Evolutionary conservation across 2,888 invertebrate species (phyloP).

Genomic region (Heteromyza rotundicornis): DNA sequence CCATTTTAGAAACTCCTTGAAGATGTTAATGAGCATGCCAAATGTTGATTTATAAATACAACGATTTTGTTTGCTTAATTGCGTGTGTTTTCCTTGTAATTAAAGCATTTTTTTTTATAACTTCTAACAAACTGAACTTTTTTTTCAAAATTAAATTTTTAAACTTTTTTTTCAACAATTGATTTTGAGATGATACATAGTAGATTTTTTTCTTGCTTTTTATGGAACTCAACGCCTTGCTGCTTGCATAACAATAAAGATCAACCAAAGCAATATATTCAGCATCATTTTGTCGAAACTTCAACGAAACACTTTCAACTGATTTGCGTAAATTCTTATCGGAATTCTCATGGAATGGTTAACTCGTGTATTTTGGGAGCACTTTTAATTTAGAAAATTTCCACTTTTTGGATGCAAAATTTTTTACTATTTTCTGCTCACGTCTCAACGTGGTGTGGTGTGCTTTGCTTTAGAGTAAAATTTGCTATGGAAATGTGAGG

Average conservation of each 20-base stretch:
- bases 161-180: not conserved
- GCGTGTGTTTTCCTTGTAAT: no score
- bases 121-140: conserved; percentile 6
- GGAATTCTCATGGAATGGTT: no score
- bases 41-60: not conserved
- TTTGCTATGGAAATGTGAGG: no score
- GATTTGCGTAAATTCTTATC: no score
- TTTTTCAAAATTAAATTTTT: not conserved
- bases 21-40: conserved; percentile 20
- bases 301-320: no score
- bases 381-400: no score
- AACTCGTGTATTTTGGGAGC: no score
- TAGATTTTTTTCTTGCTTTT: not conserved
- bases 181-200: not conserved
- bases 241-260: conserved; percentile 28
- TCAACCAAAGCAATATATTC: conserved; percentile 27
- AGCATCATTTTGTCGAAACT: conserved; percentile 16
- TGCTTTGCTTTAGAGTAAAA: no score
- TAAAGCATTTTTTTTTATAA: conserved; percentile 2
- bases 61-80: not conserved
- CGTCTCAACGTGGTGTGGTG: no score
- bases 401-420: no score
- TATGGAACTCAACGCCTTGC: not conserved
- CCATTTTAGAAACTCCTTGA: conserved; percentile 36
- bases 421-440: no score